phyloP scores from a whole-genome alignment of 2,797 vertebrate genomes.

The Trachops cirrhosus region DNA sequence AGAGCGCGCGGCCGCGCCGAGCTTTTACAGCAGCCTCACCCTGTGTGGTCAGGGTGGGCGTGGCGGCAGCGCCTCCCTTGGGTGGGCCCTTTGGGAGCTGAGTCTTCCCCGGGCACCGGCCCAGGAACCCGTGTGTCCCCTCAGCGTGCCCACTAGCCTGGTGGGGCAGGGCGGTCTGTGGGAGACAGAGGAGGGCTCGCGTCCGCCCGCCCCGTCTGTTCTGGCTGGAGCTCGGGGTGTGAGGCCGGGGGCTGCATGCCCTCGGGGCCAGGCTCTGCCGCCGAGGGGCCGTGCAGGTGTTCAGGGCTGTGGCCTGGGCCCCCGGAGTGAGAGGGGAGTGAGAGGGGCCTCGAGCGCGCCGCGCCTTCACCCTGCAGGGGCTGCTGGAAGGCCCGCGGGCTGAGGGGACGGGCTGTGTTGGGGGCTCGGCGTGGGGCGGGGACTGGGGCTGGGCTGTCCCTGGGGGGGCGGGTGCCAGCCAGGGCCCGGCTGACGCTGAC shows the following conservation, averaged over 20 bases:
- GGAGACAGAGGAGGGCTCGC: not conserved
- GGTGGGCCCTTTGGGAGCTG: not conserved
- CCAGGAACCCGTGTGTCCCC: not conserved
- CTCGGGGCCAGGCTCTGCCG: not conserved
- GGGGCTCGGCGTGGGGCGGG: not conserved
- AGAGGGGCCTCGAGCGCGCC: accelerated
- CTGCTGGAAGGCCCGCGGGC: not conserved
- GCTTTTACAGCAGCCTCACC: not conserved
- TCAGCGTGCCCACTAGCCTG: accelerated
- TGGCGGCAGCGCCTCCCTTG: not conserved
- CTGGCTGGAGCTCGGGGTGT: not conserved
- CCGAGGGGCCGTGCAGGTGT: not conserved
- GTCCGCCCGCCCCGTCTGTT: not conserved
- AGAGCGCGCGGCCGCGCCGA: not conserved
- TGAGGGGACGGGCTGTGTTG: not conserved
- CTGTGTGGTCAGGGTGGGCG: not conserved
- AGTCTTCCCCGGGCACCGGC: not conserved
- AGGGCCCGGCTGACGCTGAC: conserved; percentile 56
- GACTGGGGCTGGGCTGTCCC: not conserved
- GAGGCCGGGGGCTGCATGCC: not conserved
- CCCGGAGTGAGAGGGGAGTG: too few species aligned
- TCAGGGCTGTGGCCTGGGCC: not conserved
- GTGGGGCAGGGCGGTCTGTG: not conserved
- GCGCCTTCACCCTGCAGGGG: not conserved
- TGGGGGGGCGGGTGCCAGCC: not conserved